Conservation (phyloP, 2,113 vertebrate species). For the Odocoileus virginianus region DNA sequence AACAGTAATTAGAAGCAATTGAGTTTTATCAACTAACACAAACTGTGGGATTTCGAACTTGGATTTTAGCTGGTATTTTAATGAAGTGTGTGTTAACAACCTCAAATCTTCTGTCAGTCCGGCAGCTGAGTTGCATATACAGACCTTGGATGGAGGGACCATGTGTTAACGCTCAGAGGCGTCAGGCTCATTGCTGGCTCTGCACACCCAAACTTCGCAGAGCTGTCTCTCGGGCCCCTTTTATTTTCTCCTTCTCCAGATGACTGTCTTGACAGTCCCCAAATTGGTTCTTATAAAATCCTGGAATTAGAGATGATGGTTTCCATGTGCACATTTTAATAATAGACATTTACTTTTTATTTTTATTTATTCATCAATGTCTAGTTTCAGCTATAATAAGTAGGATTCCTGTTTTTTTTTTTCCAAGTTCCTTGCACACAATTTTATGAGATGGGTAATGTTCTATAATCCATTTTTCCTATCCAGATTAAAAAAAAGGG, state of each 20-base stretch:
- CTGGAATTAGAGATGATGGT: neutral
- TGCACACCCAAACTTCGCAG: slow-evolving; percentile 68
- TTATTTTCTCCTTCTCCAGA: slow-evolving; percentile 40
- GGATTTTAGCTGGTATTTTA: slow-evolving; percentile 92
- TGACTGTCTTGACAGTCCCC: neutral
- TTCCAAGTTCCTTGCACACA: neutral
- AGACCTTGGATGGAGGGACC: slow-evolving; percentile 82
- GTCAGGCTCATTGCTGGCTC: slow-evolving; percentile 68
- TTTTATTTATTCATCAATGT: neutral
- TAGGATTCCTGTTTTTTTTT: neutral
- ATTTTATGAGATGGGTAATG: neutral
- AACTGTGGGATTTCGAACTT: slow-evolving; percentile 87
- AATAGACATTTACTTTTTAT: neutral
- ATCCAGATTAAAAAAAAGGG: neutral
- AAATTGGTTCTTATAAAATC: slow-evolving; percentile 27
- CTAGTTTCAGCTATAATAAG: neutral
- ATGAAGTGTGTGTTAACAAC: slow-evolving; percentile 90
- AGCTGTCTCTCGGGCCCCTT: slow-evolving; percentile 73
- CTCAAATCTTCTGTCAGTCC: slow-evolving; percentile 82
- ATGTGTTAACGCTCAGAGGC: slow-evolving; percentile 86
- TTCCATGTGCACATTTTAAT: neutral
- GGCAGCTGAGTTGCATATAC: slow-evolving; percentile 86
- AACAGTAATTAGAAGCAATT: slow-evolving; percentile 86
- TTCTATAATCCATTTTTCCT: neutral
- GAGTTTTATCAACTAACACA: slow-evolving; percentile 94